These are phyloP conservation scores for Poeciliopsis infans DNA, from an alignment of 2,797 vertebrate genomes.

Conservation along the genomic window DNA sequence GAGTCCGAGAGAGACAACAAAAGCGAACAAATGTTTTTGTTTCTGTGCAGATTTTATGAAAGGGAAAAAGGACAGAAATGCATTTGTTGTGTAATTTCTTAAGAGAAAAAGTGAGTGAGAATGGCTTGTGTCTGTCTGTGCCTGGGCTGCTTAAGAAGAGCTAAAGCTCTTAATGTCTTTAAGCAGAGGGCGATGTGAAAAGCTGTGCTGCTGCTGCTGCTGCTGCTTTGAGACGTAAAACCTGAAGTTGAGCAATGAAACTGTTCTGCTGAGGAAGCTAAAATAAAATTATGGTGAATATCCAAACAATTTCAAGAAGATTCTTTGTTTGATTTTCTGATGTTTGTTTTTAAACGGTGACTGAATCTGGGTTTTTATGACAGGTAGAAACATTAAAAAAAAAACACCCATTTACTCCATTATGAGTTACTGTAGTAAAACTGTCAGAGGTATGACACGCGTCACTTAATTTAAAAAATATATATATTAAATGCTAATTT, in stretches of 20 bases:
- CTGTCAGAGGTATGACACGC: background rate
- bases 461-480: background rate
- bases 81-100: background rate
- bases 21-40: conserved; percentile 7
- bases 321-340: background rate
- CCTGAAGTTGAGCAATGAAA: background rate
- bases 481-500: background rate
- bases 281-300: background rate
- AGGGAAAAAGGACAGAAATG: background rate
- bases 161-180: conserved; percentile 75
- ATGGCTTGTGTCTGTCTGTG: conserved; percentile 25
- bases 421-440: background rate
- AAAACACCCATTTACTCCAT: background rate
- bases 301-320: background rate
- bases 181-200: conserved; percentile 70
- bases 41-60: background rate
- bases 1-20: conserved; percentile 49
- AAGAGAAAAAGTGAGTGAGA: background rate
- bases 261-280: background rate
- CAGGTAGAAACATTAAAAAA: background rate
- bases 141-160: conserved; percentile 57
- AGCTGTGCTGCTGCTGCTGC: conserved; percentile 12
- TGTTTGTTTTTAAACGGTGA: background rate
- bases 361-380: background rate
- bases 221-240: background rate